Conservation (phyloP, 2,888 invertebrate genomes). For the Orthosia cruda region DNA sequence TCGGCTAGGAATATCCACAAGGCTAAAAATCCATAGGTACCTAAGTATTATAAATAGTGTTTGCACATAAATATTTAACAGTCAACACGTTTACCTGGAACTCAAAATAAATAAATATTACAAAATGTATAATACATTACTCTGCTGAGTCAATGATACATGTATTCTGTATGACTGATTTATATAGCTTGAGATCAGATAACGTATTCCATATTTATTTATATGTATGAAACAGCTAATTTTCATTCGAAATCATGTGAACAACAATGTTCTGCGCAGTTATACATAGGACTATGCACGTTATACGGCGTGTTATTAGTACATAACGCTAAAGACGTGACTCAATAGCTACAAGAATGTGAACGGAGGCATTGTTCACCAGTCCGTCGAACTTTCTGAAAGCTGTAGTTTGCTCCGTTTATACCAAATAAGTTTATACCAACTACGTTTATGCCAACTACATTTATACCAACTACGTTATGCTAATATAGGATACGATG, state of each 20-base stretch:
- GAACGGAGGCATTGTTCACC: conserved; percentile 83
- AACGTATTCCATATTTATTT: conserved; percentile 53
- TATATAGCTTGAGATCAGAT: conserved; percentile 46
- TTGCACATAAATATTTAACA: conserved; percentile 55
- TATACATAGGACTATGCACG: conserved; percentile 50
- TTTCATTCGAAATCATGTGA: conserved; percentile 53
- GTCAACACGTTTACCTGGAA: conserved; percentile 56
- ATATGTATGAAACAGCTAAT: conserved; percentile 45
- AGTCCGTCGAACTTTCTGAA: conserved; percentile 84
- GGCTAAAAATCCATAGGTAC: conserved; percentile 13
- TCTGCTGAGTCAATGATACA: conserved; percentile 52
- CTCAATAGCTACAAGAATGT: conserved; percentile 79
- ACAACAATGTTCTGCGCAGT: conserved; percentile 61
- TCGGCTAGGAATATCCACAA: not conserved
- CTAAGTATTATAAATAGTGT: conserved; percentile 13
- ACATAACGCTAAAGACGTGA: conserved; percentile 77
- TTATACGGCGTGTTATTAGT: conserved; percentile 71
- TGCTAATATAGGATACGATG: conserved; percentile 85
- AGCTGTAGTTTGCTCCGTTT: conserved; percentile 76
- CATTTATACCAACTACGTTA: conserved; percentile 82
- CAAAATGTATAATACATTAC: conserved; percentile 42
- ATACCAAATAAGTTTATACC: conserved; percentile 82
- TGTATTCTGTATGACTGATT: conserved; percentile 51
- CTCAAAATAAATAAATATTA: conserved; percentile 54
- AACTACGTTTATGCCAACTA: no score